Conservation (phyloP, 2,888 invertebrate species). For the Macrosiphum euphorbiae region DNA sequence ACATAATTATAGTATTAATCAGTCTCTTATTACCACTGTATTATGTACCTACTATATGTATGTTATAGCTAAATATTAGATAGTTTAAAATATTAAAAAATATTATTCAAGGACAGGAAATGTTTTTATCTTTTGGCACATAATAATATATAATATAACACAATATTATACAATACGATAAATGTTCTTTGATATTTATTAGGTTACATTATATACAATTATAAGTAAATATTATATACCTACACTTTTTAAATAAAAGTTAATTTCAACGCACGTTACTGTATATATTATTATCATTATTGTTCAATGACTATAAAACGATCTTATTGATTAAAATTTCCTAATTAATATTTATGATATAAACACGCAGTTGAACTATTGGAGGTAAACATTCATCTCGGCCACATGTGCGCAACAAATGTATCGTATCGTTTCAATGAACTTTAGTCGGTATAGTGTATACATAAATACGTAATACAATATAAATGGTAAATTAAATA, state of each 20-base stretch:
- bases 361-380: background rate
- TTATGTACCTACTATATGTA: too few species aligned
- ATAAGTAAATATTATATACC: background rate
- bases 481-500: slow-evolving; percentile 16
- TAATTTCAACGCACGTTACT: background rate
- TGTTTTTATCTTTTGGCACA: background rate
- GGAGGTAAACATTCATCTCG: slow-evolving; percentile 5
- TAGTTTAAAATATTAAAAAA: background rate
- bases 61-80: background rate
- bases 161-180: background rate
- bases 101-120: background rate
- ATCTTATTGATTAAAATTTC: background rate
- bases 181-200: background rate
- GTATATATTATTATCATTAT: background rate
- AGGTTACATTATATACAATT: background rate
- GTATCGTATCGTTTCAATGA: background rate
- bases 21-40: background rate
- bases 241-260: background rate
- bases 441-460: background rate
- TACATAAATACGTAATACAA: background rate
- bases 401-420: slow-evolving; percentile 45
- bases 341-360: background rate
- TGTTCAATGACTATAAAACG: background rate
- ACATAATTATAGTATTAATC: background rate
- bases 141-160: background rate